Evolutionary conservation across 2,113 vertebrate species (phyloP).

Genomic region (Lophius piscatorius): DNA sequence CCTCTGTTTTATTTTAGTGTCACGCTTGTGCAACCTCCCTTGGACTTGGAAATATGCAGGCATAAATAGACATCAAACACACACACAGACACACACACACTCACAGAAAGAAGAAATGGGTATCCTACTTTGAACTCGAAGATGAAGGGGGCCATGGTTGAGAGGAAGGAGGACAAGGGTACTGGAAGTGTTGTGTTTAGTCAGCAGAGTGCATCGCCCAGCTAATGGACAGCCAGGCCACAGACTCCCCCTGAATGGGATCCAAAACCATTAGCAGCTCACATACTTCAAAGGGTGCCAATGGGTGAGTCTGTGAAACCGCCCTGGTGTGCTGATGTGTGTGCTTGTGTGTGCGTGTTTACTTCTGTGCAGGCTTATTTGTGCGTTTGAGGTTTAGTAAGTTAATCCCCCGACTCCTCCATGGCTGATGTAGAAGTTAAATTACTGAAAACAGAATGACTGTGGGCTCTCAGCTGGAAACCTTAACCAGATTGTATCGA

Average conservation of each 20-base stretch:
- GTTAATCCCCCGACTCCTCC: neutral
- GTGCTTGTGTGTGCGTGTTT: slow-evolving; percentile 10
- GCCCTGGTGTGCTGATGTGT: slow-evolving; percentile 4
- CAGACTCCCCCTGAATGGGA: slow-evolving; percentile 50
- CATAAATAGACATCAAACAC: neutral
- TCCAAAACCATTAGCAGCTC: slow-evolving; percentile 66
- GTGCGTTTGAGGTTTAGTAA: slow-evolving; percentile 6
- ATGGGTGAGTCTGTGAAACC: slow-evolving; percentile 63
- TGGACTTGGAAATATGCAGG: neutral
- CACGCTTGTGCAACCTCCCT: too few species aligned
- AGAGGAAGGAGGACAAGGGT: slow-evolving; percentile 48
- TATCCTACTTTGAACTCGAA: slow-evolving; percentile 23
- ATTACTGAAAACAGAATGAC: neutral
- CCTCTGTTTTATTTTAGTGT: too few species aligned
- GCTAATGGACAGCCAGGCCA: slow-evolving; percentile 65
- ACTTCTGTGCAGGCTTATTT: slow-evolving; percentile 28
- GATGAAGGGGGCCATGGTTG: slow-evolving; percentile 9
- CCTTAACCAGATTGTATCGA: neutral
- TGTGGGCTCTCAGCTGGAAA: neutral
- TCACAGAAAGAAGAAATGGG: too few species aligned
- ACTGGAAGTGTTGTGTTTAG: slow-evolving; percentile 62
- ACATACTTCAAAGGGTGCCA: slow-evolving; percentile 64
- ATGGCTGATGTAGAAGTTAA: slow-evolving; percentile 3
- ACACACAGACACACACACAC: neutral
- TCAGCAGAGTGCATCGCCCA: slow-evolving; percentile 65